Percentiles rank a stretch among this genome's conserved stretches.
phyloP scores from a whole-genome alignment of 2,113 vertebrate genomes.

The Herpetotheres cachinnans region DNA sequence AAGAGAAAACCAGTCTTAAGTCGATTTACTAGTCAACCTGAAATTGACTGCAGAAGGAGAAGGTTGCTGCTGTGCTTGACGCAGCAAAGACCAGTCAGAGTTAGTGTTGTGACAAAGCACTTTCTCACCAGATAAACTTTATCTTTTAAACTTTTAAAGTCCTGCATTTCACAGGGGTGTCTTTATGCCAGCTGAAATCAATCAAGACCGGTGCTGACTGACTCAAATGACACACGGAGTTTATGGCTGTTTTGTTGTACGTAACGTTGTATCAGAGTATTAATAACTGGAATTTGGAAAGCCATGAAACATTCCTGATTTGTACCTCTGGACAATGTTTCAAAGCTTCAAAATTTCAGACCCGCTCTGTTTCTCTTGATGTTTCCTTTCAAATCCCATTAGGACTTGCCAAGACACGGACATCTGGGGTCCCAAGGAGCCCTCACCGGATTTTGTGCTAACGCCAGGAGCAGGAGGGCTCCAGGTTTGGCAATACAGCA shows the following conservation, averaged over 20 bases:
- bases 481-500: background rate
- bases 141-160: too few species aligned
- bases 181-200: background rate
- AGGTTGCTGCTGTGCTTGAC: background rate
- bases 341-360: background rate
- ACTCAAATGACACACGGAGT: background rate
- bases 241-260: background rate
- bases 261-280: background rate
- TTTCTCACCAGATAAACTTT: background rate
- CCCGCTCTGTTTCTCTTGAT: background rate
- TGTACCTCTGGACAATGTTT: background rate
- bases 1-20: background rate
- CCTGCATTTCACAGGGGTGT: background rate
- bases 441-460: background rate
- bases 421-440: background rate
- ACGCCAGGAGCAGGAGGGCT: background rate
- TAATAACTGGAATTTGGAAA: background rate
- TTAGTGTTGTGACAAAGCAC: background rate
- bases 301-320: background rate
- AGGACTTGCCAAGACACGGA: background rate
- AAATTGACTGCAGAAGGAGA: background rate
- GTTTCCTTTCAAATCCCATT: background rate
- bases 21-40: too few species aligned
- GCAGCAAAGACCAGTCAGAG: background rate
- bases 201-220: background rate